These are phyloP conservation scores for Melanostoma mellinum DNA, from an alignment of 2,888 invertebrate genomes.

Conservation along the genomic window DNA sequence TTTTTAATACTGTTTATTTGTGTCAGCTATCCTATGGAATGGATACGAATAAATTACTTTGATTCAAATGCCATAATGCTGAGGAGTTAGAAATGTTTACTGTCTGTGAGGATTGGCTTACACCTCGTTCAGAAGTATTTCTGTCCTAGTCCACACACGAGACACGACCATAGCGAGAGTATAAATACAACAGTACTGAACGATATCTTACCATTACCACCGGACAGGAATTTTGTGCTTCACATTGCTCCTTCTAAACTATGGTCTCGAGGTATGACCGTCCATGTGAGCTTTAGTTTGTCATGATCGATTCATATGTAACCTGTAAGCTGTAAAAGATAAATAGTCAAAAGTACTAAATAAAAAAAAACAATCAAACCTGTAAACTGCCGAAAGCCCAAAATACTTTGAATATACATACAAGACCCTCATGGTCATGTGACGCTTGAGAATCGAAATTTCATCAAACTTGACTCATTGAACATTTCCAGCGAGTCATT, in stretches of 20 bases:
- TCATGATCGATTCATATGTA: slow-evolving; percentile 80
- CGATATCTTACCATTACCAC: slow-evolving; percentile 97
- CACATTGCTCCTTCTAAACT: slow-evolving; percentile 81
- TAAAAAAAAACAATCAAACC: not conserved
- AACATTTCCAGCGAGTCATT: slow-evolving; percentile 81
- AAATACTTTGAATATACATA: slow-evolving; percentile 77
- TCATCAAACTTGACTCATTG: slow-evolving; percentile 79
- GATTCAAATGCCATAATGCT: slow-evolving; percentile 86
- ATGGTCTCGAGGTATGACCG: slow-evolving; percentile 84
- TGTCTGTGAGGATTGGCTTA: slow-evolving; percentile 86
- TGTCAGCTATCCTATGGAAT: slow-evolving; percentile 78
- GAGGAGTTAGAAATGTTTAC: slow-evolving; percentile 95
- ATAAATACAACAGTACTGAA: slow-evolving; percentile 97
- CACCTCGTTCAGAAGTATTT: slow-evolving; percentile 90
- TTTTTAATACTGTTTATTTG: slow-evolving; percentile 38
- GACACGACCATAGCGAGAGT: slow-evolving; percentile 95
- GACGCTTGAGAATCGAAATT: slow-evolving; percentile 82
- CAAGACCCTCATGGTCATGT: slow-evolving; percentile 82
- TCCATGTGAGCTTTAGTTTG: slow-evolving; percentile 82
- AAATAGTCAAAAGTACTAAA: slow-evolving; percentile 4
- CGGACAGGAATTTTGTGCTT: slow-evolving; percentile 90
- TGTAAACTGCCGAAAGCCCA: not conserved
- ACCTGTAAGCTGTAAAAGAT: slow-evolving; percentile 78
- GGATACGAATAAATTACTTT: slow-evolving; percentile 84
- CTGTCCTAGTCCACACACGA: slow-evolving; percentile 91